Evolutionary conservation across 2,888 invertebrate species (phyloP), one percentile per base, ranked within the genome.

Genomic region (Trilocha varians): DNA sequence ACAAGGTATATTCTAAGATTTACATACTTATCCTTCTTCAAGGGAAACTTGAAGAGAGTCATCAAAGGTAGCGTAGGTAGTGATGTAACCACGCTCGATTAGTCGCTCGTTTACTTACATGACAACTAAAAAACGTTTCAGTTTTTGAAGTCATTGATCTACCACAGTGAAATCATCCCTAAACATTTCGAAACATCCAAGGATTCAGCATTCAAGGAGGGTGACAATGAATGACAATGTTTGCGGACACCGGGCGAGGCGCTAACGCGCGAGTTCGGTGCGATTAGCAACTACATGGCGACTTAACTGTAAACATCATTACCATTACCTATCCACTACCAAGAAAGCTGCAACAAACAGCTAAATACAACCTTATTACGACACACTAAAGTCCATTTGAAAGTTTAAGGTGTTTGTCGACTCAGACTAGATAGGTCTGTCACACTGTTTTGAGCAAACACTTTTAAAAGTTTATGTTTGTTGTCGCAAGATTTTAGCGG

Each of bases 391-490:
- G 43, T 41, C 17, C 38, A 46, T 43, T 53, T 50, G 46, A 48
- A 50, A 55, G 65, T 62, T 67, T 73, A 75, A 71, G 73, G 74
- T 68, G 73, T 60, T 56, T 60, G 57, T 64, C 67, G 65, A 73
- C 71, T 67, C 67, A 72, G 72, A 76, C 72, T 74, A 78, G 74
- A 78, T 78, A 70, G 68, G 56, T 67, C 68, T 80, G 80, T 80
- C 77, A 71, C 73, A 71, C 62, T 70, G 69, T 71, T 67, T 51
- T 50, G 58, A 55, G 78, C 49, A 82, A 85, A 85, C 82, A 83
- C 82, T 85, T 84, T 85, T 83, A 85, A 82, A 79, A 77, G 78
- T 76, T 78, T 73, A 77, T 78, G 75, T 73, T 65, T 85, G 82
- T 85, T 82, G 78, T 67, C 72, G 55, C 53, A 79, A 78, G 64